A percentile compares a stretch with the other conserved stretches of the same genome.
These are phyloP conservation scores for Pogonocichla stellata DNA, from an alignment of 2,113 vertebrate genomes.

Conservation along the genomic window DNA sequence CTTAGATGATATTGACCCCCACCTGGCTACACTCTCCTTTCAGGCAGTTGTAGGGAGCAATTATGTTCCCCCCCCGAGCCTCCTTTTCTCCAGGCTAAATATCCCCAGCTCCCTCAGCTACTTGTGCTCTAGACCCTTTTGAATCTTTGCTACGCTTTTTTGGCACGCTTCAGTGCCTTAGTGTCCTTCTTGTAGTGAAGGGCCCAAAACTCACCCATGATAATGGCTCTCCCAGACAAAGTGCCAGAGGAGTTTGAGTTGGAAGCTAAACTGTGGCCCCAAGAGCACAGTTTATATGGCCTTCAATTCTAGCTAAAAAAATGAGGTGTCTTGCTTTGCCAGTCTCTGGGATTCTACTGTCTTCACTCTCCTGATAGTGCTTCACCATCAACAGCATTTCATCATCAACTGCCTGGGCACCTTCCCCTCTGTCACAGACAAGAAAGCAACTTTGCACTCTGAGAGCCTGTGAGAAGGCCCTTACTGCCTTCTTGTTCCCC, in stretches of 20 bases:
- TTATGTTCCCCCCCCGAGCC: fast-evolving
- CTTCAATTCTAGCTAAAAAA: not conserved
- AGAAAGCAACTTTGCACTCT: not conserved
- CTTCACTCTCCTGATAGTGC: not conserved
- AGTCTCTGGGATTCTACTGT: not conserved
- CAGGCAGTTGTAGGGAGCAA: fast-evolving
- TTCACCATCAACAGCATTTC: not conserved
- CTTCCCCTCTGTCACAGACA: not conserved
- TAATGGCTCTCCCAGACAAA: not conserved
- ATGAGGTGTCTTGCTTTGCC: not conserved
- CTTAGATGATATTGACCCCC: not conserved
- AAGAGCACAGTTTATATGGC: not conserved
- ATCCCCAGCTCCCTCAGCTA: not conserved
- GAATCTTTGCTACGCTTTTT: not conserved
- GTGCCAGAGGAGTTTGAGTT: not conserved
- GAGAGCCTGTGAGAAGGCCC: not conserved
- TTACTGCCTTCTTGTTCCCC: not conserved
- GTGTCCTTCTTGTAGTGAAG: not conserved
- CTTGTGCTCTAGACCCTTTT: not conserved
- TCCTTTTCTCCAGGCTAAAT: not conserved
- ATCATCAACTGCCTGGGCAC: not conserved
- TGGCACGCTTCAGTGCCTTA: not conserved
- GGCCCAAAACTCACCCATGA: not conserved
- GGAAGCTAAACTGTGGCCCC: not conserved
- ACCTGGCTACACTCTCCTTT: not conserved